These are phyloP conservation scores for Notothenia coriiceps DNA, from an alignment of 2,113 vertebrate species.

Conservation along the genomic window DNA sequence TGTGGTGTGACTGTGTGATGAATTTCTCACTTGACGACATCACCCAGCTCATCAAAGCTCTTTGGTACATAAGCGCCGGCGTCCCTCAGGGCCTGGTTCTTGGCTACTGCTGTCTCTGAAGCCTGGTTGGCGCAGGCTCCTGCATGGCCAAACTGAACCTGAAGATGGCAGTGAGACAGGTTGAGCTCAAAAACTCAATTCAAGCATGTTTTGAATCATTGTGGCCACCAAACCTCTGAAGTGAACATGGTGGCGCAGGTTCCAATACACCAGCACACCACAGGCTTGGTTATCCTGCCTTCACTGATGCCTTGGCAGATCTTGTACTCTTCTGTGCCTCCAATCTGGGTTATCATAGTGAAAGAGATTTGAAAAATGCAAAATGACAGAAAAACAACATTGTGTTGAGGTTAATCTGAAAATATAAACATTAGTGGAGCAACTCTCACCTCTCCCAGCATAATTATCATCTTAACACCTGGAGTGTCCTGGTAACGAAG, in stretches of 20 bases:
- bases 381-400: neutral
- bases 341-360: conserved; percentile 84
- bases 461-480: conserved; percentile 95
- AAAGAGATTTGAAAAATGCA: neutral
- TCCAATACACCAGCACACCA: conserved; percentile 98
- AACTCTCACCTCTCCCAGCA: conserved; percentile 92
- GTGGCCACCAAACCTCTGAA: conserved; percentile 88
- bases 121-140: conserved; percentile 97
- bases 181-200: neutral
- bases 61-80: conserved; percentile 93
- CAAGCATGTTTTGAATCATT: neutral
- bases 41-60: conserved; percentile 96
- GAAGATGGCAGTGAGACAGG: neutral
- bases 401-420: neutral
- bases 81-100: conserved; percentile 95
- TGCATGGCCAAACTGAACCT: conserved; percentile 99
- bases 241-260: conserved; percentile 98
- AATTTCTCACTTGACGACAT: conserved; percentile 88
- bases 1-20: neutral
- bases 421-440: neutral
- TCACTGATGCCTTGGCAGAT: conserved; percentile 93
- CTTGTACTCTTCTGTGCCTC: conserved; percentile 96
- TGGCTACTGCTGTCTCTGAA: conserved; percentile 94
- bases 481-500: conserved; percentile 96
- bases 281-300: conserved; percentile 93